phyloP scores from a whole-genome alignment of 2,888 invertebrate genomes.

The Ernsta delagoae region DNA sequence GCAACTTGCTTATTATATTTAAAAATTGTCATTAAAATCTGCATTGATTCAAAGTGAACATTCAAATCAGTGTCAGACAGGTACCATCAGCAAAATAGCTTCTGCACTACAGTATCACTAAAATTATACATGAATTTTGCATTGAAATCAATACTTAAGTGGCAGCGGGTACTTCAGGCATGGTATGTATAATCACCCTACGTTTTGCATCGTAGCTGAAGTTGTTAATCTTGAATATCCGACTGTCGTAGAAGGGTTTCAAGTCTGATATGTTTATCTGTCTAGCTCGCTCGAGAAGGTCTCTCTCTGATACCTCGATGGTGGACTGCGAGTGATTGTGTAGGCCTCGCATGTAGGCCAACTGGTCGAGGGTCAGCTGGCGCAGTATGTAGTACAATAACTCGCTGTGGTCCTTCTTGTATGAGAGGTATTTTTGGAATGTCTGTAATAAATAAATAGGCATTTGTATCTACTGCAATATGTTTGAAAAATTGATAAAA shows the following conservation, averaged over 20 bases:
- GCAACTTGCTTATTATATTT: too few species aligned
- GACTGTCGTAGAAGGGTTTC: slow-evolving; percentile 95
- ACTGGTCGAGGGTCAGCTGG: slow-evolving; percentile 96
- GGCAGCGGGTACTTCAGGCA: slow-evolving; percentile 84
- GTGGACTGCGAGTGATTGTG: slow-evolving; percentile 87
- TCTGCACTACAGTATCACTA: too few species aligned
- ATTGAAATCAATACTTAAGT: slow-evolving; percentile 44
- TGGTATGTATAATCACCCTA: slow-evolving; percentile 93
- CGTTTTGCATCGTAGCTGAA: slow-evolving; percentile 93
- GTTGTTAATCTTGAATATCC: slow-evolving; percentile 94
- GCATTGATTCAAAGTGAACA: too few species aligned
- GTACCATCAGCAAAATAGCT: not conserved
- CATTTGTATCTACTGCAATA: too few species aligned
- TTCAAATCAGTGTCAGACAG: too few species aligned
- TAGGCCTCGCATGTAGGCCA: slow-evolving; percentile 91
- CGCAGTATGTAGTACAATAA: slow-evolving; percentile 97
- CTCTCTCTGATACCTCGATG: slow-evolving; percentile 93
- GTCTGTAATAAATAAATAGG: slow-evolving; percentile 88
- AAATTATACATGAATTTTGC: not conserved
- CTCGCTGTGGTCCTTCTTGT: slow-evolving; percentile 98
- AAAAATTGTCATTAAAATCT: too few species aligned
- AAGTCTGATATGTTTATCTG: slow-evolving; percentile 96
- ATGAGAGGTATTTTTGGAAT: slow-evolving; percentile 96
- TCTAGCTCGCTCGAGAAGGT: slow-evolving; percentile 89
- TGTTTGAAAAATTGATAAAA: too few species aligned